These are phyloP conservation scores for Netelia melanura DNA, from an alignment of 2,888 invertebrate genomes.

Conservation along the genomic window DNA sequence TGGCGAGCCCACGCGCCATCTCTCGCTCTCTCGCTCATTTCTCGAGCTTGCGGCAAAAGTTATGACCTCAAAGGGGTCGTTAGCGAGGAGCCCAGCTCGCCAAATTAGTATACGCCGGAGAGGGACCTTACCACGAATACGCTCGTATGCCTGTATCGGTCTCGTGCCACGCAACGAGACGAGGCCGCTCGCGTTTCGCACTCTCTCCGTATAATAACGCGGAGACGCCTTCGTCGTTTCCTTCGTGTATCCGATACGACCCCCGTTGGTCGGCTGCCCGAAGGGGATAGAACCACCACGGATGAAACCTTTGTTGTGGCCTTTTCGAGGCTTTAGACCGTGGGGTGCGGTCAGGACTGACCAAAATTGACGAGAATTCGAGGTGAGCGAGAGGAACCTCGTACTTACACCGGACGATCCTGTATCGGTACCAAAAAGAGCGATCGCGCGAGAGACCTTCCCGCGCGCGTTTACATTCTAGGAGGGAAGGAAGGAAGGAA, in stretches of 20 bases:
- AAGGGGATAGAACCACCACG: neutral
- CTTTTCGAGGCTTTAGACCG: constrained; percentile 10
- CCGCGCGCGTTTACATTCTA: too few relatives aligned
- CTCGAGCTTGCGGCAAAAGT: constrained; percentile 75
- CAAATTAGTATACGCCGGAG: constrained; percentile 79
- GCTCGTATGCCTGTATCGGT: too few relatives aligned
- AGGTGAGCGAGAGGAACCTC: neutral
- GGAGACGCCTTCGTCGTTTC: too few relatives aligned
- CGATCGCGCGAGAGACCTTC: too few relatives aligned
- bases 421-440: neutral
- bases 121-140: too few relatives aligned
- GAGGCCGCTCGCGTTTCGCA: too few relatives aligned
- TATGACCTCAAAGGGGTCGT: constrained; percentile 83
- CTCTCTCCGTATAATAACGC: too few relatives aligned
- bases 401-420: neutral
- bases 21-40: constrained; percentile 51
- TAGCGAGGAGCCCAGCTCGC: constrained; percentile 75
- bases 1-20: constrained; percentile 50
- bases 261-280: neutral
- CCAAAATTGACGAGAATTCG: constrained; percentile 32
- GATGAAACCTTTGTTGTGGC: constrained; percentile 12
- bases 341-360: constrained; percentile 20
- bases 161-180: too few relatives aligned
- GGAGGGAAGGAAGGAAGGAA: too few relatives aligned
- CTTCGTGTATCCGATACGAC: neutral